Evolutionary conservation across 2,113 vertebrate species (phyloP), one percentile per base, ranked within the genome.

Genomic region (Sylvietta virens): DNA sequence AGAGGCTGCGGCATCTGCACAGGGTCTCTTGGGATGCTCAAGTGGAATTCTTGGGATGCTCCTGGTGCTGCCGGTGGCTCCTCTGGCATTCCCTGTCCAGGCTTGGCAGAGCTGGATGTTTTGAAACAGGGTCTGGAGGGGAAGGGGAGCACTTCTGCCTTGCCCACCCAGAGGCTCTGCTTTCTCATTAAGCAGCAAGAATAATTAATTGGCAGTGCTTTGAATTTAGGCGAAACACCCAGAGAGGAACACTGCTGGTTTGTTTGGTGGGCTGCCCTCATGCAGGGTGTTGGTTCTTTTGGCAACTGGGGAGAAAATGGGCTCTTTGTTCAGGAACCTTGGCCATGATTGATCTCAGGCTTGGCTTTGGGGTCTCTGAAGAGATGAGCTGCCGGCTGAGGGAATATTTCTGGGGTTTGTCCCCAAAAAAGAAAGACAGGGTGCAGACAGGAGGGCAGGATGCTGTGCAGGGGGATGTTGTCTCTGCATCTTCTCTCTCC

Each of bases 1-100:
- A 80, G 83, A 67, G 57, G 69, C 56, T 2, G 5, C 4, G 1
- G 33, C 37, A 15, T 31, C 40, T 0, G 0, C 0, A 0, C 1
- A 4, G 17, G 6, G 2, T 58, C 44, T 23, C 9, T 39, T 0
- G 37, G 66, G 71, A 44, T 31, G 80, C 67, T 62, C 1, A 0
- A 0, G 6, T 6, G 16, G 26, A 6, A 3, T 71, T 39, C 23
- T 42, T 1, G 45, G 71, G 67, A 64, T 82, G 83, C 71, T 83
- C 53, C 28, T 0, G 1, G 19, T 28, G 22, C 37, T 8, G 7
- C 26, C 3, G 10, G 50, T 1, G 1, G 21, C 47, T 86, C 39
- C 54, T 56, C 53, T 3, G 1, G 48, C 1, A 0, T 67, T 67
- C 26, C 24, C 24, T 10, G 2, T 17, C 67, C 2, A 10, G 47